Conservation (phyloP, 2,888 invertebrate species). For the Tromatobia lineatoria region DNA sequence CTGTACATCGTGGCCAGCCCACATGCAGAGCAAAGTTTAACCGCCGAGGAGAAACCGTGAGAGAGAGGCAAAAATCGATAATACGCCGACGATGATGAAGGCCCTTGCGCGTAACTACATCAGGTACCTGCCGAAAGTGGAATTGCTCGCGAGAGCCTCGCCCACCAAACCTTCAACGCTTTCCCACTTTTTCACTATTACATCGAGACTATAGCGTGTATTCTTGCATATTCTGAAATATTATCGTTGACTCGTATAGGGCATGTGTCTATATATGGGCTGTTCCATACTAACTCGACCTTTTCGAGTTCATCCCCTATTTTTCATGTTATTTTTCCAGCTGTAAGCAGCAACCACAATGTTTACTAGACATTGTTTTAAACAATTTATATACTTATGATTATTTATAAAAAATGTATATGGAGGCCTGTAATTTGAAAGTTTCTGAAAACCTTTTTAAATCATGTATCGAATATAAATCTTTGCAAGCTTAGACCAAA, state of each 20-base stretch:
- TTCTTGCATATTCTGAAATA: constrained; percentile 4
- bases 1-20: constrained; percentile 6
- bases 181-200: constrained; percentile 38
- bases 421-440: too few species aligned
- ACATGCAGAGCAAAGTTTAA: constrained; percentile 53
- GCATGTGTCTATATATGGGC: too few species aligned
- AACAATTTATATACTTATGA: too few species aligned
- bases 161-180: constrained; percentile 60
- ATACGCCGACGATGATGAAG: constrained; percentile 70
- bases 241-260: background rate
- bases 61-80: constrained; percentile 76
- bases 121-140: constrained; percentile 34
- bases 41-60: constrained; percentile 57
- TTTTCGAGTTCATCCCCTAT: too few species aligned
- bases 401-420: too few species aligned
- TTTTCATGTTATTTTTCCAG: too few species aligned
- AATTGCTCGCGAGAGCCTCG: constrained; percentile 58
- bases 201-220: background rate
- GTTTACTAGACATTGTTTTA: too few species aligned
- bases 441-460: too few species aligned
- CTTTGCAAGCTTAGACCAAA: too few species aligned
- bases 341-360: too few species aligned
- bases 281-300: too few species aligned
- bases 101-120: constrained; percentile 43
- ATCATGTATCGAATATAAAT: too few species aligned